Evolutionary conservation across 2,888 invertebrate genomes (phyloP).

Genomic region (Plagodis pulveraria): DNA sequence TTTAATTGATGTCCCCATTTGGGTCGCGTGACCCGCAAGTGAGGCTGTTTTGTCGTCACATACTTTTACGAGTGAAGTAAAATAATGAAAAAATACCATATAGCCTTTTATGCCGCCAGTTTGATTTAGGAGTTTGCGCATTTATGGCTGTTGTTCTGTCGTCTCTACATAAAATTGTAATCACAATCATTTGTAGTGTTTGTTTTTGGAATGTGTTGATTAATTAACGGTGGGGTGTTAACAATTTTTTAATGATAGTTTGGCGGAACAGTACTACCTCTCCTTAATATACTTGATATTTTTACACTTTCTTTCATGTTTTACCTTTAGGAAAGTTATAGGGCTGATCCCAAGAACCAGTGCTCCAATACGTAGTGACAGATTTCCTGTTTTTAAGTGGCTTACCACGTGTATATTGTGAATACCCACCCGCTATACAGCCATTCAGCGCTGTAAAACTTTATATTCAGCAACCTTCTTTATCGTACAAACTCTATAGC

Average conservation of each 20-base stretch:
- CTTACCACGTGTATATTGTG: no score
- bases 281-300: no score
- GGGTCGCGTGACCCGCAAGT: slow-evolving; percentile 65
- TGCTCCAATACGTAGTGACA: no score
- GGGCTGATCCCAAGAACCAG: no score
- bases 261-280: no score
- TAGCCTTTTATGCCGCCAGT: slow-evolving; percentile 57
- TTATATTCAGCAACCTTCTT: no score
- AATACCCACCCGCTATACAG: no score
- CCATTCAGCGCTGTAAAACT: no score
- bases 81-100: slow-evolving; percentile 79
- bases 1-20: slow-evolving; percentile 71
- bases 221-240: slow-evolving; percentile 7
- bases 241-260: slow-evolving; percentile 8
- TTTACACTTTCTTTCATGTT: no score
- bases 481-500: no score
- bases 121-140: slow-evolving; percentile 66
- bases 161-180: slow-evolving; percentile 46
- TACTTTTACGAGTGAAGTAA: slow-evolving; percentile 77
- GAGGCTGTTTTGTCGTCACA: slow-evolving; percentile 65
- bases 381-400: no score
- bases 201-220: slow-evolving; percentile 26
- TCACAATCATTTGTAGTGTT: slow-evolving; percentile 41
- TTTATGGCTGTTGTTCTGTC: slow-evolving; percentile 52
- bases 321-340: no score